phyloP scores from a whole-genome alignment of 2,797 vertebrate species.

The Coranthus polyacanthus region DNA sequence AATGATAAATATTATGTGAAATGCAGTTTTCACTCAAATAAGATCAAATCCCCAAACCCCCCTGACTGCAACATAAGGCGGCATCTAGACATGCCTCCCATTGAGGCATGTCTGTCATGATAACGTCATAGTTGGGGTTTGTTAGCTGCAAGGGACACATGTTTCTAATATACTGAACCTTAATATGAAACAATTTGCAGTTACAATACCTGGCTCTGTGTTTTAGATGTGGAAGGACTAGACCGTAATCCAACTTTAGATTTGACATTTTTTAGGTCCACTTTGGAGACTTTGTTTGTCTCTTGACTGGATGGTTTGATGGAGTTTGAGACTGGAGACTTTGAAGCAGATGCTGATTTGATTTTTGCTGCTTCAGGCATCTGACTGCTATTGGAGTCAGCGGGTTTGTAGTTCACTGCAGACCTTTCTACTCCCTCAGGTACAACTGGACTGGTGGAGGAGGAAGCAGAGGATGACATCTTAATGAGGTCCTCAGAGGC shows the following conservation, averaged over 20 bases:
- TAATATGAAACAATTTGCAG: too few species aligned
- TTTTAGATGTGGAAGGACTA: conserved; percentile 70
- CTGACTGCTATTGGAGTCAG: conserved; percentile 25
- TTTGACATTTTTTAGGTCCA: conserved; percentile 88
- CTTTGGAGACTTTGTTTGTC: conserved; percentile 85
- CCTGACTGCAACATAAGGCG: too few species aligned
- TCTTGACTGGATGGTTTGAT: conserved; percentile 74
- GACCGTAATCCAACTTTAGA: conserved; percentile 87
- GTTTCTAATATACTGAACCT: too few species aligned
- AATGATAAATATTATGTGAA: too few species aligned
- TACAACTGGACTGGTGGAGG: conserved; percentile 10
- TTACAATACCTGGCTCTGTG: conserved; percentile 52
- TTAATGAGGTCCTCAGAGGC: conserved; percentile 29
- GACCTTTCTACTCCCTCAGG: conserved; percentile 8
- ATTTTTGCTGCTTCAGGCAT: conserved; percentile 19
- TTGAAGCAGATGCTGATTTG: conserved; percentile 13
- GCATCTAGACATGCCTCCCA: too few species aligned
- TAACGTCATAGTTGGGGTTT: too few species aligned
- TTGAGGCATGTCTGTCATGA: too few species aligned
- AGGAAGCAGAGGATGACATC: conserved; percentile 41
- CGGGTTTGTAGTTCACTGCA: neutral
- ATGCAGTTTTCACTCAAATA: too few species aligned
- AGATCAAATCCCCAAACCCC: too few species aligned
- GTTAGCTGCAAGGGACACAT: too few species aligned
- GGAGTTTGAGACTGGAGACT: conserved; percentile 27